A percentile compares a stretch with the other conserved stretches of the same genome.
phyloP scores from a whole-genome alignment of 2,113 vertebrate species.

The Siniperca knerii region DNA sequence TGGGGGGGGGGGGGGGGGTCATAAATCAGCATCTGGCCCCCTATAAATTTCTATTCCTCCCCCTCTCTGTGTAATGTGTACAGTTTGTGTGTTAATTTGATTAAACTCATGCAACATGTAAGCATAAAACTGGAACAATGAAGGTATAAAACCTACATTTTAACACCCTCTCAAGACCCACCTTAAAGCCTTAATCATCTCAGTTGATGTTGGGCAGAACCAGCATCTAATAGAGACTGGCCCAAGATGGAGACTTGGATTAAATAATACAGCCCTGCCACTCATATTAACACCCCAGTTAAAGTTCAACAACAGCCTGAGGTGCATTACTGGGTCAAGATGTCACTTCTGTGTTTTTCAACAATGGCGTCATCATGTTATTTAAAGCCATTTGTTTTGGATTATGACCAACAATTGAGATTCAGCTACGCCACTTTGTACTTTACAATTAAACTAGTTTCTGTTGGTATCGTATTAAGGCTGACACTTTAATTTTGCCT shows the following conservation, averaged over 20 bases:
- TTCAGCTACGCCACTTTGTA: background rate
- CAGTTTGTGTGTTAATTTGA: background rate
- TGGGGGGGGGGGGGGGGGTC: too few relatives aligned
- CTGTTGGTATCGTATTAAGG: background rate
- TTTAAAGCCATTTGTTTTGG: background rate
- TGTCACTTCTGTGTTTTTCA: background rate
- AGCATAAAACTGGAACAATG: background rate
- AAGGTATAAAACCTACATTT: background rate
- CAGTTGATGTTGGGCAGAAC: background rate
- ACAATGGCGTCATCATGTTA: too few relatives aligned
- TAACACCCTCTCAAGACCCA: background rate
- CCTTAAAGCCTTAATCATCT: background rate
- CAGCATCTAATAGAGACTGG: background rate
- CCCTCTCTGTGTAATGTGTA: background rate
- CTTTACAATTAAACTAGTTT: background rate
- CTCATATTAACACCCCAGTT: background rate
- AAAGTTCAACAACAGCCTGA: background rate
- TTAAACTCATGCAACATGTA: background rate
- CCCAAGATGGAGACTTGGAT: background rate
- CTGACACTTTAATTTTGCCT: background rate
- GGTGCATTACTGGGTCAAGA: background rate
- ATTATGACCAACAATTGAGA: background rate
- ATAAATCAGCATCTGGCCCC: background rate
- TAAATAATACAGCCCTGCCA: background rate
- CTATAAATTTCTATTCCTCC: background rate